Percentiles rank a stretch among this genome's conserved stretches.
phyloP scores from a whole-genome alignment of 2,888 invertebrate genomes.

The Hyposoter dolosus region DNA sequence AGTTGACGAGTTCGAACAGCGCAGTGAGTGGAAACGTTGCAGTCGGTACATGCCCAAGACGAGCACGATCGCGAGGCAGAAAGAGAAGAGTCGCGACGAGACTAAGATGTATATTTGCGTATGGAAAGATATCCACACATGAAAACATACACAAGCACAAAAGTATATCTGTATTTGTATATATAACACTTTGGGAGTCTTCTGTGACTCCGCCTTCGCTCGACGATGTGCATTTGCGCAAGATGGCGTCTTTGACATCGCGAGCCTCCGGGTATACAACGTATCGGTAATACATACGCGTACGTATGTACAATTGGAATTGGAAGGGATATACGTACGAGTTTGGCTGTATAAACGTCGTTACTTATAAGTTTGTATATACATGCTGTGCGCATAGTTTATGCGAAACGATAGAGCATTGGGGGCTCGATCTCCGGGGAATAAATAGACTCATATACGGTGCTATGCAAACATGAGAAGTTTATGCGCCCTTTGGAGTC shows the following conservation, averaged over 20 bases:
- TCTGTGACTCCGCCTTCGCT: slow-evolving; percentile 83
- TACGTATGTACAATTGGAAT: slow-evolving; percentile 1
- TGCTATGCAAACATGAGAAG: slow-evolving; percentile 23
- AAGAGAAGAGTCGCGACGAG: neutral
- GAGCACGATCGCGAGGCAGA: neutral
- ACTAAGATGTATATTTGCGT: neutral
- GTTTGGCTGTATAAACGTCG: neutral
- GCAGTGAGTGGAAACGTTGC: too few species aligned
- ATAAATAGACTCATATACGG: neutral
- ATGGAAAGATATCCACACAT: slow-evolving; percentile 36
- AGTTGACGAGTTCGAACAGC: neutral
- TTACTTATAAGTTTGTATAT: neutral
- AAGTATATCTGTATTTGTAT: slow-evolving; percentile 63
- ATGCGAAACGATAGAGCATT: neutral
- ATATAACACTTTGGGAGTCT: slow-evolving; percentile 71
- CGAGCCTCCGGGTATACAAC: slow-evolving; percentile 59
- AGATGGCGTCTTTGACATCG: slow-evolving; percentile 82
- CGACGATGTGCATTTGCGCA: slow-evolving; percentile 83
- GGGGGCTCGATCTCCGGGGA: neutral
- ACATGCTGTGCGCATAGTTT: neutral
- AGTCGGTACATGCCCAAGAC: too few species aligned
- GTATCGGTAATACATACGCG: slow-evolving; percentile 31
- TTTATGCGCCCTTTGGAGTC: slow-evolving; percentile 16
- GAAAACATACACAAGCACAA: slow-evolving; percentile 41
- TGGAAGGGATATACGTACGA: neutral